Evolutionary conservation across 2,797 vertebrate genomes (phyloP), one percentile per base, ranked within the genome.

Genomic region (Cephalopachus bancanus): DNA sequence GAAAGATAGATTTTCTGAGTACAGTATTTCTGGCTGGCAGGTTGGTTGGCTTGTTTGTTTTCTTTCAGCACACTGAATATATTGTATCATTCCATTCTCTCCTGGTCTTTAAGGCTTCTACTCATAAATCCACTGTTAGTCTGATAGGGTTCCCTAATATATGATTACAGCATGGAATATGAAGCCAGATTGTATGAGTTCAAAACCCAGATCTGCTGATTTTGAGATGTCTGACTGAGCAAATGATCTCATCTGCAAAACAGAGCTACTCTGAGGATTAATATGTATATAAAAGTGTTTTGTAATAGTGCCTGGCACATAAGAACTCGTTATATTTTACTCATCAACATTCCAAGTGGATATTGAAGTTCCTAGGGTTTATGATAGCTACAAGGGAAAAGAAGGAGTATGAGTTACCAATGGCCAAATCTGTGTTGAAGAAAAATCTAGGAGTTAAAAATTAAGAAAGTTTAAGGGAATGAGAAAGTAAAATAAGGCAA

Each of bases 241-340:
- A 84, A 88, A 88, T 74, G 83, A n/a, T 17, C 28, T 75, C 55
- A 84, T 30, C 10, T 71, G 11, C 78, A 91, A 85, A 89, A 81
- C 24, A 20, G 20, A 15, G 69, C 37, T 79, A 72, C 17, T 93
- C 57, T 65, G 20, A 86, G 53, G 49, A 87, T 76, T 74, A 57
- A 60, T 33, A 69, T 84, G 16, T 85, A 83, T 7, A 78, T 22
- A 55, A 65, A 86, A 28, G 10, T 64, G 30, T 17, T 53, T 89
- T 65, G 7, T 24, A 62, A 83, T 1, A 67, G 59, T n/a, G 49
- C 19, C 80, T 85, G 14, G 30, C 26, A 69, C 26, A 16, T 64
- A 55, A 69, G 26, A 86, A 17, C 49, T 85, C 20, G 30, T 65
- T 71, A 49, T 44, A 89, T 7, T 0, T 65, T 24, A 67, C 26